Base-by-base conservation (phyloP, 2,888 invertebrate genomes). In the Boloria selene region DNA sequence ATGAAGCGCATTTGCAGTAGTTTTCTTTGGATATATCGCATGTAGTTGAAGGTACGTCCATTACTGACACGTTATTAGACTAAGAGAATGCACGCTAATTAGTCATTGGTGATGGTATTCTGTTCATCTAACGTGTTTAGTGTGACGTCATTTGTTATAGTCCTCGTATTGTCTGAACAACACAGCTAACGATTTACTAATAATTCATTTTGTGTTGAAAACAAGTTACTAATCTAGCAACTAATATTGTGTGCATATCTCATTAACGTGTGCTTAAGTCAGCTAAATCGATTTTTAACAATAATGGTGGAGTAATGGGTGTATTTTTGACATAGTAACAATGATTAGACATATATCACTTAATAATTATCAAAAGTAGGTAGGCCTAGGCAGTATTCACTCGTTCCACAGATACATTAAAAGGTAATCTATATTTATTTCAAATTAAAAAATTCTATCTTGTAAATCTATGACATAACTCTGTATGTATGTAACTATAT, bases 1-100 rank as follows among this genome's bases (percentile, higher is more conserved):
- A 92, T 93, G 92, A 93, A 93, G 93, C 92, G 92, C 90, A 93
- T 93, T 84, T 93, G 93, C 93, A 92, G 92, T 93, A 93, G 92
- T 92, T 91, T 93, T 91, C 92, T 92, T 89, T 93, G 93, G 93
- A 93, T 93, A 84, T 92, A 92, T 88, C 93, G 92, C 85, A 88
- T 92, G 90, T 93, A 93, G 93, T 89, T 85, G 84, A 92, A 93
- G 92, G 93, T 93, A 93, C 90, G 92, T 91, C 90, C 90, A 88
- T 90, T 88, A 86, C 88, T 88, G 89, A 87, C 87, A 84, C 84
- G 81, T 84, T 86, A 80, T 78, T 86, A 79, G 79, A 82, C 76
- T 85, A 85, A 86, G 83, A 80, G 76, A 77, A 75, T 81, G 87
- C 89, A 89, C 87, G 83, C 83, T 88, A 79, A 79, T 70, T 75